Percentiles rank a stretch among this genome's conserved stretches.
Conservation (phyloP, 2,797 vertebrate genomes). For the Kryptopterus vitreolus region DNA sequence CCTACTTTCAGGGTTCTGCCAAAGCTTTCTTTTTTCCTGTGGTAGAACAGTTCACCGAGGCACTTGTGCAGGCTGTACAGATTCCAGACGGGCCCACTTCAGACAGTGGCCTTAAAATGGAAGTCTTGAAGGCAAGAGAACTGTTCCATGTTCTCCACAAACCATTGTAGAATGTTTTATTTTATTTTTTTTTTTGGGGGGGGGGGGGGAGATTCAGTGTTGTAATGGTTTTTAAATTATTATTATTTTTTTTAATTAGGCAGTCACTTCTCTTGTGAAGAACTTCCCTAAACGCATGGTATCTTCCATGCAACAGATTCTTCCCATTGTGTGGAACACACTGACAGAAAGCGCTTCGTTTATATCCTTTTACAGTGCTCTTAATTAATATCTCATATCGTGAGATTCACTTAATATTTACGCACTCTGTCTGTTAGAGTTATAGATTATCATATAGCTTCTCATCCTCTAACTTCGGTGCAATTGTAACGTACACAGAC, state of each 20-base stretch:
- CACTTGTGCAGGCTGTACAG: conserved; percentile 95
- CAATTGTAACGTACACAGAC: neutral
- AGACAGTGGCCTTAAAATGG: conserved; percentile 97
- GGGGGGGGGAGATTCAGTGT: neutral
- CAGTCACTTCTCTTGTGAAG: conserved; percentile 94
- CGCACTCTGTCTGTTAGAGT: no score
- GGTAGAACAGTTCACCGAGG: conserved; percentile 97
- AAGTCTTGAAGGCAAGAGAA: conserved; percentile 88
- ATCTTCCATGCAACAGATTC: conserved; percentile 96
- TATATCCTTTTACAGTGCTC: conserved; percentile 84
- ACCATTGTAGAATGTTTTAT: neutral
- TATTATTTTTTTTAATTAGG: conserved; percentile 68
- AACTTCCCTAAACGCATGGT: conserved; percentile 99
- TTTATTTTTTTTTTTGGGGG: no score
- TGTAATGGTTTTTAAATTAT: neutral
- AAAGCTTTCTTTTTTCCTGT: conserved; percentile 95
- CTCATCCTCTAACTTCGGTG: neutral
- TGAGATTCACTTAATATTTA: no score
- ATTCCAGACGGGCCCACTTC: conserved; percentile 93
- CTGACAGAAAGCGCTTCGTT: conserved; percentile 95
- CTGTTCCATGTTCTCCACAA: neutral
- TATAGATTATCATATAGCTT: neutral
- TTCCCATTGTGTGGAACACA: conserved; percentile 97
- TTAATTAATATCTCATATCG: neutral
- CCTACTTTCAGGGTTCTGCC: conserved; percentile 84